Percentiles rank a stretch among this genome's conserved stretches.
Evolutionary conservation across 2,113 vertebrate genomes (phyloP).

Genomic region (Cynopterus brachyotis): DNA sequence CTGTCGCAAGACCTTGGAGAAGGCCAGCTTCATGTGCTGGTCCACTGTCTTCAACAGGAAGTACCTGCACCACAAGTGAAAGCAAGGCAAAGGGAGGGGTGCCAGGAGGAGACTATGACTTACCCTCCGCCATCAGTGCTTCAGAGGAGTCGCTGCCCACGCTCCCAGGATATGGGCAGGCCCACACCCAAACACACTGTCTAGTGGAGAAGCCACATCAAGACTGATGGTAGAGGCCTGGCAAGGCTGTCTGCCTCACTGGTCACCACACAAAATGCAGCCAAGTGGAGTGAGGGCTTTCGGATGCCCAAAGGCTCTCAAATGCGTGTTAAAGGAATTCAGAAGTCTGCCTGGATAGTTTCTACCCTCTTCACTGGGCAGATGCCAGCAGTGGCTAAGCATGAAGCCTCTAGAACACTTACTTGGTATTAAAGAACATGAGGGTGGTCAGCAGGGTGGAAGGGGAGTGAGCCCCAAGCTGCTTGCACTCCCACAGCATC

Average conservation of each 20-base stretch:
- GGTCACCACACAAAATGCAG: background rate
- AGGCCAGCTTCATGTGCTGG: conserved; percentile 98
- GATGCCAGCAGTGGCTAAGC: background rate
- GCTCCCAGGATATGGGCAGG: conserved; percentile 12
- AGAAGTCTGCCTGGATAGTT: background rate
- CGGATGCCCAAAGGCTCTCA: conserved; percentile 12
- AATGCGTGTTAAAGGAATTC: background rate
- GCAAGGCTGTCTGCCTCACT: conserved; percentile 2
- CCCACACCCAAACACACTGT: background rate
- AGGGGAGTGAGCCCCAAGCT: conserved; percentile 98
- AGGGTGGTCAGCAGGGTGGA: conserved; percentile 97
- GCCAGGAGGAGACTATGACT: conserved; percentile 51
- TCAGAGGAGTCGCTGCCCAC: background rate
- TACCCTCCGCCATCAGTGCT: background rate
- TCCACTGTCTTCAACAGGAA: conserved; percentile 96
- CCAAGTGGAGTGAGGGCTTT: background rate
- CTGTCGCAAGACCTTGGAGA: conserved; percentile 97
- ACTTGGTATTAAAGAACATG: conserved; percentile 99
- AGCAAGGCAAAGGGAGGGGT: conserved; percentile 54
- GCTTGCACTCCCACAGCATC: conserved; percentile 99
- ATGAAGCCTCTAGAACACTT: conserved; percentile 80
- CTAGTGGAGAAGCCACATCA: background rate
- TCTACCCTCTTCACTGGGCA: background rate
- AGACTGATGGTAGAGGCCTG: background rate
- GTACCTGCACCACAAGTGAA: conserved; percentile 86